These are phyloP conservation scores for Apis florea DNA, from an alignment of 1,140 invertebrate species.

Conservation along the genomic window DNA sequence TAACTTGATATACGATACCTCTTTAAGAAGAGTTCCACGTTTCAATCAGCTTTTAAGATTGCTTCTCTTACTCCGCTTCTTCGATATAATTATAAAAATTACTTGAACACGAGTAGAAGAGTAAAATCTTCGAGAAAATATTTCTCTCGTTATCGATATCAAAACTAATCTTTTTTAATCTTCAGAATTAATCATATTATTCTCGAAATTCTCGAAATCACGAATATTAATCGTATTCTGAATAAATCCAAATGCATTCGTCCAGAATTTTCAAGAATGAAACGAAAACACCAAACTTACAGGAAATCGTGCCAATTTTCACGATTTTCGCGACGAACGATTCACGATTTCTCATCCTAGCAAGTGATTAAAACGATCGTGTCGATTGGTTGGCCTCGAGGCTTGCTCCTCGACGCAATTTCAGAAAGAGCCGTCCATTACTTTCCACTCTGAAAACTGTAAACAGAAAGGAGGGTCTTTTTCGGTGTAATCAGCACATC, in stretches of 20 bases:
- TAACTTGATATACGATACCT: no score
- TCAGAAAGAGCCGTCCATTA: constrained; percentile 26
- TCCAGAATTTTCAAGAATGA: background rate
- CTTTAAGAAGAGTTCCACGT: background rate
- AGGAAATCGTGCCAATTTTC: constrained; percentile 43
- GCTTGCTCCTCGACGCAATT: background rate
- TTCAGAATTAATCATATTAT: no score
- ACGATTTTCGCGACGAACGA: background rate
- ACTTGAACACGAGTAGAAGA: no score
- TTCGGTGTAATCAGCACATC: constrained; percentile 35
- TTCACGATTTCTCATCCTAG: background rate
- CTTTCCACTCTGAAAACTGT: constrained; percentile 30
- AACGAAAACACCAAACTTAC: background rate
- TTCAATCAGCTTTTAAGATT: background rate
- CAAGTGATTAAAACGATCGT: constrained; percentile 50
- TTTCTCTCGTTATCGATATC: no score
- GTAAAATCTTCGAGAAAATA: no score
- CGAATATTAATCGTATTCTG: background rate
- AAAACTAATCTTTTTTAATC: no score
- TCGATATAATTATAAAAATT: background rate
- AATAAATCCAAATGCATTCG: background rate
- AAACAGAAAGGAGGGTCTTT: constrained; percentile 3
- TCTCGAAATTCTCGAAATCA: background rate
- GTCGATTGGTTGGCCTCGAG: constrained; percentile 36
- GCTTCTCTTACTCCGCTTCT: background rate